These are phyloP conservation scores for Synergus japonicus DNA, from an alignment of 2,888 invertebrate genomes.

Conservation along the genomic window DNA sequence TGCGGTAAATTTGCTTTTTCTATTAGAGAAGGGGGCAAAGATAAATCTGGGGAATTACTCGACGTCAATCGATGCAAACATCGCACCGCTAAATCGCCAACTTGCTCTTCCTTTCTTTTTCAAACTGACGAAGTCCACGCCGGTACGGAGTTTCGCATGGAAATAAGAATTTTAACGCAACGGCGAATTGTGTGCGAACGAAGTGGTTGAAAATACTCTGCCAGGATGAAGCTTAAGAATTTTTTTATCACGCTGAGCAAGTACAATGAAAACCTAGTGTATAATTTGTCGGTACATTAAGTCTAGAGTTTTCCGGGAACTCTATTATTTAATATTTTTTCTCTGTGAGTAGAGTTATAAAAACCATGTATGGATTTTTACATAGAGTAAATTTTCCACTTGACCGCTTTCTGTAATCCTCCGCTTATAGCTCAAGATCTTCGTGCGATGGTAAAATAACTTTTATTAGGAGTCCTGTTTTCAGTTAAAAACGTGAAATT, in stretches of 20 bases:
- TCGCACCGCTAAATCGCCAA: slow-evolving; percentile 39
- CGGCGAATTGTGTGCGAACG: slow-evolving; percentile 5
- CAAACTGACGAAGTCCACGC: slow-evolving; percentile 9
- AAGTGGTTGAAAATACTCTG: slow-evolving; percentile 23
- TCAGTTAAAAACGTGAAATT: too few relatives aligned
- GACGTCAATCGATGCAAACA: slow-evolving; percentile 55
- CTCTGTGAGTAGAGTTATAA: too few relatives aligned
- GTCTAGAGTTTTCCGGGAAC: background rate
- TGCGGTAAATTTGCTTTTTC: slow-evolving; percentile 67
- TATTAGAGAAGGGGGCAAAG: slow-evolving; percentile 59
- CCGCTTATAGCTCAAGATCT: too few relatives aligned
- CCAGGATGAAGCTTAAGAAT: background rate
- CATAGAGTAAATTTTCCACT: too few relatives aligned
- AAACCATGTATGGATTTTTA: too few relatives aligned
- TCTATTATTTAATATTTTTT: background rate
- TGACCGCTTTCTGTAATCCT: too few relatives aligned
- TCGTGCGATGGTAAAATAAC: too few relatives aligned
- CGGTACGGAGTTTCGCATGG: slow-evolving; percentile 14
- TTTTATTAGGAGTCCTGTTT: too few relatives aligned
- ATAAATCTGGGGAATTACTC: slow-evolving; percentile 63
- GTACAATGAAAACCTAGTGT: slow-evolving; percentile 23
- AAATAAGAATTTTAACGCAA: slow-evolving; percentile 33
- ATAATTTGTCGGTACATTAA: slow-evolving; percentile 27
- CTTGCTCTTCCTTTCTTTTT: slow-evolving; percentile 37
- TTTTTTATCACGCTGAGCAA: slow-evolving; percentile 25